A percentile compares a stretch with the other conserved stretches of the same genome.
Evolutionary conservation across 53 echinoderm and acorn worm species (phyloP).

Genomic region (Echinarachnius parma): DNA sequence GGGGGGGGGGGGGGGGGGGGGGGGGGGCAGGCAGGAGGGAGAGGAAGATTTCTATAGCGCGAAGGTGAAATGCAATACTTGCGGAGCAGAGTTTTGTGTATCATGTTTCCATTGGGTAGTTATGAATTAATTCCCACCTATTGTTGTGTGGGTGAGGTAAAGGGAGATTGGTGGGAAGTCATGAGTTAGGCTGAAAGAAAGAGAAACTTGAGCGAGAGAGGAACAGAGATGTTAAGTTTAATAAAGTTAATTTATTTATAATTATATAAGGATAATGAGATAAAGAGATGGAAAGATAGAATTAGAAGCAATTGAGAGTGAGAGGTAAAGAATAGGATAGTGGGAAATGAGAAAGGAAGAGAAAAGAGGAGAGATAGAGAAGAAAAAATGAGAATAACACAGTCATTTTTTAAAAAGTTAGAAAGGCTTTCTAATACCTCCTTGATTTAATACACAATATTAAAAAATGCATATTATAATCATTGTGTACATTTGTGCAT

Average conservation of each 20-base stretch:
- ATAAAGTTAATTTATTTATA: no score
- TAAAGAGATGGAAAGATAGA: background rate
- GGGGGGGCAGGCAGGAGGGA: slow-evolving; percentile 4
- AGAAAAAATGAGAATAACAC: background rate
- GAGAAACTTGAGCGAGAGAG: slow-evolving; percentile 20
- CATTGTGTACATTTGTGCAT: no score
- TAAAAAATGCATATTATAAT: no score
- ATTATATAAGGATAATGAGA: background rate
- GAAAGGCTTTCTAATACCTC: no score
- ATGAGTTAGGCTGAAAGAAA: background rate
- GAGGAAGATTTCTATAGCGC: no score
- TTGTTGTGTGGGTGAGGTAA: background rate
- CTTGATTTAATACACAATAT: no score
- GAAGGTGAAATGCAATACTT: slow-evolving; percentile 28
- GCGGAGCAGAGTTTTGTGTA: no score
- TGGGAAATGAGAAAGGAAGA: background rate
- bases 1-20: background rate
- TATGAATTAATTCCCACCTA: slow-evolving; percentile 43
- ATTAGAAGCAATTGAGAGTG: no score
- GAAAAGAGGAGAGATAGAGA: background rate
- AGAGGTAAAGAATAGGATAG: background rate
- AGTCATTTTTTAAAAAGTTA: no score
- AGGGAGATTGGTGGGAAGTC: background rate
- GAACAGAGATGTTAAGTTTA: slow-evolving; percentile 10
- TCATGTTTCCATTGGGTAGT: slow-evolving; percentile 23